Evolutionary conservation across 2,113 vertebrate species (phyloP).

Genomic region (Podarcis raffonei): DNA sequence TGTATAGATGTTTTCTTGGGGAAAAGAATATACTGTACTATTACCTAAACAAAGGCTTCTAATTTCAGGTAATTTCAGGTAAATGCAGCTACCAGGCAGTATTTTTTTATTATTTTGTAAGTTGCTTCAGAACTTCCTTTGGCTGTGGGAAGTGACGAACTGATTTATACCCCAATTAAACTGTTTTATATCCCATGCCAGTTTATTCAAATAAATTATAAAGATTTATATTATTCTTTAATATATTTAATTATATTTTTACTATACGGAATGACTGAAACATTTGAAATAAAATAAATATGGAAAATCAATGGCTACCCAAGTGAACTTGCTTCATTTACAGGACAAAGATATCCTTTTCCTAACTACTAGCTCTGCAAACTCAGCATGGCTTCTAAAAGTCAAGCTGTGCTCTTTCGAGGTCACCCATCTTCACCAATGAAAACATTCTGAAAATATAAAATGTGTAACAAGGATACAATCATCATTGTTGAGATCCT

Average conservation of each 20-base stretch:
- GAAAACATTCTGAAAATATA: background rate
- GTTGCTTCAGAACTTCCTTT: too few relatives aligned
- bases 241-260: background rate
- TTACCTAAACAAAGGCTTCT: background rate
- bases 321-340: background rate
- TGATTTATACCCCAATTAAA: too few relatives aligned
- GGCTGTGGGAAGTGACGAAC: too few relatives aligned
- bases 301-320: background rate
- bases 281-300: background rate
- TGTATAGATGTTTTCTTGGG: too few relatives aligned
- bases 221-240: background rate
- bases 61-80: background rate
- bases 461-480: background rate
- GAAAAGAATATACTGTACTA: too few relatives aligned
- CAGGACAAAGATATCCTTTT: background rate
- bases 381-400: background rate
- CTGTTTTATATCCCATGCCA: background rate
- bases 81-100: background rate
- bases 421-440: background rate
- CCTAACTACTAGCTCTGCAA: slow-evolving; percentile 10
- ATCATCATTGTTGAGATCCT: background rate
- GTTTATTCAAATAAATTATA: slow-evolving; percentile 25
- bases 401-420: background rate
- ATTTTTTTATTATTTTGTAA: background rate
- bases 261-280: background rate